Evolutionary conservation across 2,888 invertebrate species (phyloP), one percentile per base, ranked within the genome.

Genomic region (Eubasilissa splendida): DNA sequence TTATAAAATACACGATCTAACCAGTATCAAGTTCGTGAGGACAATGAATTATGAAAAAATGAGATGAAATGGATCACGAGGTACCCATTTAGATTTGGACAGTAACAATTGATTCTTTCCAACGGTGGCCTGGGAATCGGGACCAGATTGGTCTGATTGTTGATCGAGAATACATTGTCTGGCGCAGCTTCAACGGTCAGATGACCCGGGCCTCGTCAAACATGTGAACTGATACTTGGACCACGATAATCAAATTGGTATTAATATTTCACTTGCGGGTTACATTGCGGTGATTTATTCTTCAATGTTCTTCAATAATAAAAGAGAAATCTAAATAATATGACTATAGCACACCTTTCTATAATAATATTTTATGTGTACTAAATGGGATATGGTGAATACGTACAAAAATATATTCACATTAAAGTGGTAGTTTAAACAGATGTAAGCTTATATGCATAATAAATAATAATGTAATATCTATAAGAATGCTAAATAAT

Each of bases 1-100:
- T 80, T 77, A 76, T 73, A 77, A 80, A 77, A 77, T 80, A 73
- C 77, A 77, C 68, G 77, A 77, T 70, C 77, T 59, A 76, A 79
- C 76, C 70, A 77, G 77, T 80, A 80, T 80, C 80, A 63, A 63
- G 75, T 77, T 80, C 80, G 76, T 77, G 80, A 77, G 76, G 63
- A 80, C 77, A 77, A 80, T 73, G 66, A 77, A 77, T 60, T 77
- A 80, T 54, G 53, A 76, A 79, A 79, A 80, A 77, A 80, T 70
- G 79, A 79, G 73, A 74, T 60, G 80, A 76, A 70, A 76, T 33
- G 73, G 56, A 59, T 80, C 77, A 77, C 31, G 56, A 65, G 33
- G 58, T 14, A 33, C 14, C 53, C 8, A 58, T 66, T 56, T 75
- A 33, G 77, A 68, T 54, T 80, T 77, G 80, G 80, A 73, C 80